Evolutionary conservation across 2,888 invertebrate species (phyloP), one percentile per base, ranked within the genome.

Genomic region (Philaethria dido): DNA sequence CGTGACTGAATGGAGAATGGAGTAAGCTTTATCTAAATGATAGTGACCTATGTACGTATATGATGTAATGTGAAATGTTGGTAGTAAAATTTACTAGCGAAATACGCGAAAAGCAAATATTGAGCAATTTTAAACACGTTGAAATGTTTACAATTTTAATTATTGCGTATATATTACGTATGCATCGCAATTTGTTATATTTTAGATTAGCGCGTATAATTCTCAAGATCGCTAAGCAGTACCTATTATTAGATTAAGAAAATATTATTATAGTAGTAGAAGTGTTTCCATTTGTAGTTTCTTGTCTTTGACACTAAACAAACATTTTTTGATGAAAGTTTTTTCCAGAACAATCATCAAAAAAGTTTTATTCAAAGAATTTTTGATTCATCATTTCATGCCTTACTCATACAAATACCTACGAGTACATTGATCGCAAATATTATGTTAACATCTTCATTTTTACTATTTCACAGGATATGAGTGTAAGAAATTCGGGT

Each of bases 401-500:
- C 33, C 6, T 11, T 39, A 6, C 6, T 11, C 13, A 13, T 3
- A 13, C 13, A 33, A 33, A 6, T 14, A 25, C n/a, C 22, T 25
- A 25, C n/a, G n/a, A n/a, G n/a, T n/a, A n/a, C 22, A 4, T 22
- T 4, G 14, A n/a, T n/a, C 0, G 11, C 20, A 45, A 45, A 20
- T 4, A 20, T 16, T 36, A 39, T 47, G 13, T 52, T 57, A 36
- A 22, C 42, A 47, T 44, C 52, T 68, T 45, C 65, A 45, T 59
- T 65, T 48, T 65, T 11, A 44, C 42, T 14, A 74, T 70, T 75
- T 73, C 75, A 81, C 81, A 84, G 85, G 84, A 85, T 84, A 73
- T 86, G 84, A 86, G 77, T 85, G 82, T 84, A 80, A 78, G 64
- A 36, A 55, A 73, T 11, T 78, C 77, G 76, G 80, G 77, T 77